phyloP scores from a whole-genome alignment of 35 echinoderm and acorn worm species.

The Apostichopus californicus region DNA sequence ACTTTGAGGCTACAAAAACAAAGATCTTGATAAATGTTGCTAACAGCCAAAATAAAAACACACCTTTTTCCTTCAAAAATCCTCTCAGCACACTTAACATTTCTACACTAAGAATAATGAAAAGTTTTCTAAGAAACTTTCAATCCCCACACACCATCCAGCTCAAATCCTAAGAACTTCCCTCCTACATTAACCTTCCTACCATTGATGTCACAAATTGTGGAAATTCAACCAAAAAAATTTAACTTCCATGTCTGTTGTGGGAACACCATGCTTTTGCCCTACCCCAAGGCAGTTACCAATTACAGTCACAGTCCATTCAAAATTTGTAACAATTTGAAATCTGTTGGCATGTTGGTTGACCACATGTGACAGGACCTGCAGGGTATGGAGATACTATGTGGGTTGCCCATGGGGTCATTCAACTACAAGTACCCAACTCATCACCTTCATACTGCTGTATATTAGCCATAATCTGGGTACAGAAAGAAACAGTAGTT shows the following conservation, averaged over 20 bases:
- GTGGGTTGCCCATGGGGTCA: conserved; percentile 37
- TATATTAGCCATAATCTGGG: no score
- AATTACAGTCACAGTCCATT: conserved; percentile 49
- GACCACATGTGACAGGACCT: conserved; percentile 50
- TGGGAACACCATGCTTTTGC: conserved; percentile 1
- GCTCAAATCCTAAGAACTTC: neutral
- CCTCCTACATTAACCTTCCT: neutral
- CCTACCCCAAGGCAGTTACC: conserved; percentile 15
- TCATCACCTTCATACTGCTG: neutral
- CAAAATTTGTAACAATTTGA: conserved; percentile 58
- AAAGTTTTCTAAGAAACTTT: no score
- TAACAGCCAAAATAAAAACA: no score
- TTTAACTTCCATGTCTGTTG: neutral
- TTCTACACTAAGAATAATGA: no score
- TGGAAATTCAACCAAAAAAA: neutral
- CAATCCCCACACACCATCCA: no score
- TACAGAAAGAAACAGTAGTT: no score
- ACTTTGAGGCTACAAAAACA: no score
- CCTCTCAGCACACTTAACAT: no score
- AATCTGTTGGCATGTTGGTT: conserved; percentile 43
- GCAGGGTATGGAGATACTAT: neutral
- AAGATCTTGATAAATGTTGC: no score
- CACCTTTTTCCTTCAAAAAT: no score
- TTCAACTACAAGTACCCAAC: conserved; percentile 6
- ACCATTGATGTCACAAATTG: neutral